Base-by-base conservation (phyloP, 2,888 invertebrate genomes). In the Andrena hattorfiana region DNA sequence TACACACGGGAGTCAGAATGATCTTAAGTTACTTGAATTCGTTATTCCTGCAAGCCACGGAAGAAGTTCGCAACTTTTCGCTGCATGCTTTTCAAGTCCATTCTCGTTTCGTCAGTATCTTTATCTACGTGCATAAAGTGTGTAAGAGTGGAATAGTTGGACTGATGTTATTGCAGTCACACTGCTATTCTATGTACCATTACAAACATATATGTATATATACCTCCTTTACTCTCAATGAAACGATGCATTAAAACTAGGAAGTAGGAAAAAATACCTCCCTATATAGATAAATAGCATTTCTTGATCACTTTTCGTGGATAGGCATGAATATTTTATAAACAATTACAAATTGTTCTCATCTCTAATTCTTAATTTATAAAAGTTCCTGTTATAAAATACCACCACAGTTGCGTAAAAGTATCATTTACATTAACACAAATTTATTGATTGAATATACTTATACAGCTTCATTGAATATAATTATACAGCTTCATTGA, bases 41-140 rank as follows among this genome's bases (percentile, higher is more conserved):
- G 35, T 67, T 68, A 42, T 56, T 60, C 59, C 16, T 59, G 63
- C 67, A 83, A 73, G 80, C 68, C 70, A 69, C 77, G 80, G 51
- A 56, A 70, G 63, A 81, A 85, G 67, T 87, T 85, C 68, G 73
- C 62, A 82, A 75, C 75, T 84, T 80, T 80, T 64, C 68, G 62
- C 72, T 56, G 68, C 72, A 68, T 64, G 77, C 83, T 85, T 85
- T 80, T 67, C 87, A 78, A 84, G 83, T 83, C 76, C 79, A 80
- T 83, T 83, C 77, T 72, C 73, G 77, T 75, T 72, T 77, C 78
- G 54, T 54, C 77, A 54, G 75, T 77, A 81, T 86, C 82, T 82
- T 84, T 83, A 80, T 83, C 79, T 62, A 32, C 64, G 70, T 20
- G 51, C 56, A 54, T 59, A 63, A 81, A 74, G 59, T 42, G 66